Percentiles rank a stretch among this genome's conserved stretches.
Conservation (phyloP, 2,113 vertebrate genomes). For the Petromus typicus region DNA sequence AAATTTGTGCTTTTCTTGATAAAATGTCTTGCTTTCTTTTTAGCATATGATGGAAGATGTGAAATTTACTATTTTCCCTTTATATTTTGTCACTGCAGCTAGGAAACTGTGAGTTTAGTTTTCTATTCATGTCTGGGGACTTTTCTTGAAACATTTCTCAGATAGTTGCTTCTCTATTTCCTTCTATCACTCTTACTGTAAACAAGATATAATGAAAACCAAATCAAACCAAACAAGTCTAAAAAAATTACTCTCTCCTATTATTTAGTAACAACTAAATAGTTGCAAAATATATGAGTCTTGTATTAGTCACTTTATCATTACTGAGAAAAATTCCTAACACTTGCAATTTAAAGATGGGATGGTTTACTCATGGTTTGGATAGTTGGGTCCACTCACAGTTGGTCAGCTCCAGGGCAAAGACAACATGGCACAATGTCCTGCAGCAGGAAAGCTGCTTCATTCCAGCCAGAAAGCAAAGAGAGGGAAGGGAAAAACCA, state of each 20-base stretch:
- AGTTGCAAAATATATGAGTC: neutral
- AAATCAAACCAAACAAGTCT: neutral
- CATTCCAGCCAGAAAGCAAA: neutral
- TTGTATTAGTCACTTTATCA: neutral
- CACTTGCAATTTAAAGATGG: neutral
- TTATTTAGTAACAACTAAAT: neutral
- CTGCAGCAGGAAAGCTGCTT: neutral
- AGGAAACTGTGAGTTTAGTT: neutral
- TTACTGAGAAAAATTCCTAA: neutral
- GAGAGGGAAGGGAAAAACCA: neutral
- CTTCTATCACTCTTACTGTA: neutral
- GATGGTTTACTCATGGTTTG: neutral
- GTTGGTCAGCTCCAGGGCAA: neutral
- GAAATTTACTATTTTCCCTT: neutral
- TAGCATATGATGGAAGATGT: neutral
- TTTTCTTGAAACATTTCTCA: neutral
- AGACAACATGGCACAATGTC: neutral
- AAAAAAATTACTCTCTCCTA: neutral
- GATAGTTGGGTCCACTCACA: neutral
- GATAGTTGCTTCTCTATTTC: fast-evolving
- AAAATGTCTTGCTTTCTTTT: neutral
- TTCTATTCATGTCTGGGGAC: neutral
- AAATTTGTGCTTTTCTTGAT: neutral
- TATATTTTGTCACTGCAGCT: neutral
- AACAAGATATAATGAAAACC: neutral